Evolutionary conservation across 2,888 invertebrate species (phyloP).

Genomic region (Harpagoxenus sublaevis): DNA sequence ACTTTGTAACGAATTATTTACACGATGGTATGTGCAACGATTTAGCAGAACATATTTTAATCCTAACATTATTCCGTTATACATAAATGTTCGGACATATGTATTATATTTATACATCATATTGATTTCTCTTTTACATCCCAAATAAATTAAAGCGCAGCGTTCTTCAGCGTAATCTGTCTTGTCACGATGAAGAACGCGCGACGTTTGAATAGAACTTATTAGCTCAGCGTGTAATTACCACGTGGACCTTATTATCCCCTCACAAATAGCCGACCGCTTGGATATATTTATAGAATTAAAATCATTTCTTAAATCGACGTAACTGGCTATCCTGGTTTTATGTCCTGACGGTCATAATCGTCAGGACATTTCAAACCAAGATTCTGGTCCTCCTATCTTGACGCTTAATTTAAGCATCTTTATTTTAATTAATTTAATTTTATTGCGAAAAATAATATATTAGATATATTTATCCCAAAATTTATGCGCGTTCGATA

Average conservation of each 20-base stretch:
- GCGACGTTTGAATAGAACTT: conserved; percentile 41
- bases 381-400: too few relatives aligned
- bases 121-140: neutral
- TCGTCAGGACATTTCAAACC: too few relatives aligned
- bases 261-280: neutral
- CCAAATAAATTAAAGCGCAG: neutral
- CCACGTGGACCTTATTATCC: conserved; percentile 17
- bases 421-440: too few relatives aligned
- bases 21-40: neutral
- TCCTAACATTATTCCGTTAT: too few relatives aligned
- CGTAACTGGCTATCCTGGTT: too few relatives aligned
- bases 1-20: neutral
- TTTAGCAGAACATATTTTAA: neutral
- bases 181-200: conserved; percentile 4
- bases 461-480: neutral
- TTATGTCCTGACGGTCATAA: too few relatives aligned
- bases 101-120: neutral
- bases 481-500: conserved; percentile 34
- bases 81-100: too few relatives aligned
- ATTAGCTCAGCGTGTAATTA: conserved; percentile 32
- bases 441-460: too few relatives aligned
- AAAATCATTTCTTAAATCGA: too few relatives aligned
- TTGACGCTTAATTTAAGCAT: too few relatives aligned
- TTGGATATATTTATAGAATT: neutral
- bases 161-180: conserved; percentile 14